phyloP scores from a whole-genome alignment of 2,888 invertebrate species.

The Salticus scenicus region DNA sequence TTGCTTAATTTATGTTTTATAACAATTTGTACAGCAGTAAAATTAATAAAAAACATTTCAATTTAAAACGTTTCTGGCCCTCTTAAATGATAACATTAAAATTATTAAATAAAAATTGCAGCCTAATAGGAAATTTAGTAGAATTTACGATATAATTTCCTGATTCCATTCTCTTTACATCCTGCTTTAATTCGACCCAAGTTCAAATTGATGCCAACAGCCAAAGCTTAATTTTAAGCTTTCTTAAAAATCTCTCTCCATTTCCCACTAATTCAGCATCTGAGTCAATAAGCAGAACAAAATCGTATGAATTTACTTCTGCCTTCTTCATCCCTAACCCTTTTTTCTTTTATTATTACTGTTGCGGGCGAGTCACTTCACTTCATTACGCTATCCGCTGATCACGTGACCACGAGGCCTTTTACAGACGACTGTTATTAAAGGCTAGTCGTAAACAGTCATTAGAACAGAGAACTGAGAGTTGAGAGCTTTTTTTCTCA shows the following conservation, averaged over 20 bases:
- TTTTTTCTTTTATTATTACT: too few relatives aligned
- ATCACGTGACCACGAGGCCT: conserved; percentile 50
- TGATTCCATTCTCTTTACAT: too few relatives aligned
- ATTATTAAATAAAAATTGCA: too few relatives aligned
- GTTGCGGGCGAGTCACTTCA: conserved; percentile 54
- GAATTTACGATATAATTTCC: too few relatives aligned
- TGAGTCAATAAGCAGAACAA: neutral
- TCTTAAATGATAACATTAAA: too few relatives aligned
- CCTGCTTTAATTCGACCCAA: too few relatives aligned
- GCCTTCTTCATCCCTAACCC: neutral
- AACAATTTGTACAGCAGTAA: too few relatives aligned
- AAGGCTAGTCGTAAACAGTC: conserved; percentile 67
- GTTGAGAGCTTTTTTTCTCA: conserved; percentile 21
- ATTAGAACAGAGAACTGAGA: conserved; percentile 39
- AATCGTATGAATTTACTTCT: neutral
- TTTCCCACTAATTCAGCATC: neutral
- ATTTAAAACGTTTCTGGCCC: too few relatives aligned
- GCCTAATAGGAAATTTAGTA: too few relatives aligned
- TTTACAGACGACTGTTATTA: conserved; percentile 63
- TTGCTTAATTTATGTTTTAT: too few relatives aligned
- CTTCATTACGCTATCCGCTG: conserved; percentile 56
- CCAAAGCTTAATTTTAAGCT: neutral
- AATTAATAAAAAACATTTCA: too few relatives aligned
- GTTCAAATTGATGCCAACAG: neutral
- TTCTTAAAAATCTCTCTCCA: neutral